Base-by-base conservation (phyloP, 2,888 invertebrate genomes). In the Athalia circularis region DNA sequence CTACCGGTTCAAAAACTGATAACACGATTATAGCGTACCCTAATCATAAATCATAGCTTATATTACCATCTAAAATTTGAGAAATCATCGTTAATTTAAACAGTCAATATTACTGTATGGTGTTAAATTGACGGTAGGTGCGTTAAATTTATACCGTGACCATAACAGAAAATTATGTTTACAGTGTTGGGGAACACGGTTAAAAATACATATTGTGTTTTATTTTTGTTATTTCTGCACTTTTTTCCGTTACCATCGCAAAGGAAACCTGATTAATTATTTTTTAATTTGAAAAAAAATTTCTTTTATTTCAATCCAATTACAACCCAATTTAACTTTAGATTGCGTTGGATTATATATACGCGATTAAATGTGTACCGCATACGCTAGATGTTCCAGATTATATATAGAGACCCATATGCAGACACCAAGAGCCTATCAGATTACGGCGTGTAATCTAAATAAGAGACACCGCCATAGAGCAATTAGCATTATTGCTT, bases 251-350 rank as follows among this genome's bases (percentile, higher is more conserved):
- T 29, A 2, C 29, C 29, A 29, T 29, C 29, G 29, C 29, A 29
- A 1, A 29, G 29, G 29, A 29, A 29, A 29, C 29, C 29, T 29
- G 29, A 29, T 29, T 29, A 29, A 29, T 29, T 29, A 29, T 29
- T 29, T 29, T 29, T 29, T 29, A 29, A 29, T 29, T 29, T 29
- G n/a, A n/a, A 29, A 29, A 29, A 29, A 29, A 1, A 1, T 29
- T 29, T 29, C 2, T 29, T 29, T 29, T 29, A 0, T 29, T 29
- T 2, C 2, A 72, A 59, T 72, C 72, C 45, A 72, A 47, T 59
- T 72, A 13, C 45, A 45, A 72, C 72, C 47, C 72, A 8, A n/a
- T 59, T 47, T 59, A 72, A n/a, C 57, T 72, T 72, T 45, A 72
- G 47, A 57, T 54, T 70, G 43, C 57, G 8, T 7, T 70, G 54